A percentile compares a stretch with the other conserved stretches of the same genome.
Conservation (phyloP, 2,113 vertebrate species). For the Anoplopoma fimbria region DNA sequence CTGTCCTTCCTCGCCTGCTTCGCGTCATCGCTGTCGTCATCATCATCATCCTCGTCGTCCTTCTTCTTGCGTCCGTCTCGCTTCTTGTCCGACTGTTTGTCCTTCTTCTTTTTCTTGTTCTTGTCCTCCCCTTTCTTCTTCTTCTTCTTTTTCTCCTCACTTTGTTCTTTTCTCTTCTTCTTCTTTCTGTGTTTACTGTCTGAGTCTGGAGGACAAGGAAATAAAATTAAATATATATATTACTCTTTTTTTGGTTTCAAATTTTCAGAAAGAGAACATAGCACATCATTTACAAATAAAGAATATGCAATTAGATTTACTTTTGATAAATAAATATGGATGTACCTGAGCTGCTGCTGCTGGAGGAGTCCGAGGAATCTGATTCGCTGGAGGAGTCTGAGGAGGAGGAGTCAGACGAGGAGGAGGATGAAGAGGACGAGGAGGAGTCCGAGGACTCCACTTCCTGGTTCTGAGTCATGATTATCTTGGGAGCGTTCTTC, state of each 20-base stretch:
- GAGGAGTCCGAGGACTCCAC: constrained; percentile 91
- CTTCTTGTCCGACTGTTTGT: constrained; percentile 50
- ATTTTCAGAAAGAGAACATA: background rate
- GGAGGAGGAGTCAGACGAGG: constrained; percentile 81
- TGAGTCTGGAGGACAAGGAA: constrained; percentile 55
- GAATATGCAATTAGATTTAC: background rate
- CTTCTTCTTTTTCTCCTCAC: constrained; percentile 48
- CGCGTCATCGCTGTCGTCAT: constrained; percentile 12
- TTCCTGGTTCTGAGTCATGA: constrained; percentile 97
- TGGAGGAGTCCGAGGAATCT: constrained; percentile 86
- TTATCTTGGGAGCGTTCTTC: constrained; percentile 97
- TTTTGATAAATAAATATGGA: background rate
- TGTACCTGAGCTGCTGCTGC: constrained; percentile 88
- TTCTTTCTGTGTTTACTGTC: constrained; percentile 70
- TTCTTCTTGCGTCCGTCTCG: constrained; percentile 2
- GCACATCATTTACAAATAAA: background rate
- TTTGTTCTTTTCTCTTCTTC: constrained; percentile 62
- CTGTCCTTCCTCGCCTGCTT: constrained; percentile 36
- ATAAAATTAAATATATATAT: background rate
- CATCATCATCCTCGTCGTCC: constrained; percentile 11
- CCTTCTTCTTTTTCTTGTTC: constrained; percentile 43
- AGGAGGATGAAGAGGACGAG: constrained; percentile 79
- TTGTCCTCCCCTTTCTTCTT: constrained; percentile 12
- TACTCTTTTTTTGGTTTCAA: background rate
- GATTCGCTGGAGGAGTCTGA: constrained; percentile 86